Conservation (phyloP, 1,140 invertebrate genomes). For the Lordiphosa stackelbergi region DNA sequence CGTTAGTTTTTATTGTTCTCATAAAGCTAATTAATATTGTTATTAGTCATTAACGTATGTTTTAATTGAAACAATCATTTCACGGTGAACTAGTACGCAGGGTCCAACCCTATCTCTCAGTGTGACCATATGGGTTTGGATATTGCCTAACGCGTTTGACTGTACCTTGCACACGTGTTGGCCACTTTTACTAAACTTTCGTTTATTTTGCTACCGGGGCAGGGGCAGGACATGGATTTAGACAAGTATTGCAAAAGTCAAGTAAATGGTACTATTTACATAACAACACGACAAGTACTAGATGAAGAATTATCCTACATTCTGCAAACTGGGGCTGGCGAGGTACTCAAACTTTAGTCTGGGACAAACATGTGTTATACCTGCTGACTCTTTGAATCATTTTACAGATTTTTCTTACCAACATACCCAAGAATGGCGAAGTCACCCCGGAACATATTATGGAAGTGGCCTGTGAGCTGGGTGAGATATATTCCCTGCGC, state of each 20-base stretch:
- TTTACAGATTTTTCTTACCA: slow-evolving; percentile 30
- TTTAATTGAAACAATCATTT: too few relatives aligned
- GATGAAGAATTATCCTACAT: background rate
- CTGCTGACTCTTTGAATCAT: background rate
- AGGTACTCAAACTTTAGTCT: slow-evolving; percentile 14
- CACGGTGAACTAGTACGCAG: background rate
- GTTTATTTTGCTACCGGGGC: too few relatives aligned
- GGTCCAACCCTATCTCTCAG: too few relatives aligned
- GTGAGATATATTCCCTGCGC: slow-evolving; percentile 44
- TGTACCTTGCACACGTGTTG: too few relatives aligned
- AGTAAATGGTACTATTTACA: slow-evolving; percentile 40
- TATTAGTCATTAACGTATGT: too few relatives aligned
- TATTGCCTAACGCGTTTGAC: too few relatives aligned
- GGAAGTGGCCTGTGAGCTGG: slow-evolving; percentile 23
- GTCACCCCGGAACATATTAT: slow-evolving; percentile 19
- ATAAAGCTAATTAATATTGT: too few relatives aligned
- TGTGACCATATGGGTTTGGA: too few relatives aligned
- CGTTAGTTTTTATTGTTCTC: too few relatives aligned
- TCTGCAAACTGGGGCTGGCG: slow-evolving; percentile 32
- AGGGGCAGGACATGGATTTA: background rate
- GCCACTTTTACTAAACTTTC: too few relatives aligned
- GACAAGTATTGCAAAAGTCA: slow-evolving; percentile 24
- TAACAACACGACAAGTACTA: slow-evolving; percentile 12
- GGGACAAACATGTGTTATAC: background rate
- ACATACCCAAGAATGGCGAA: slow-evolving; percentile 1